Conservation (phyloP, 2,113 vertebrate genomes). For the Scatophagus argus region DNA sequence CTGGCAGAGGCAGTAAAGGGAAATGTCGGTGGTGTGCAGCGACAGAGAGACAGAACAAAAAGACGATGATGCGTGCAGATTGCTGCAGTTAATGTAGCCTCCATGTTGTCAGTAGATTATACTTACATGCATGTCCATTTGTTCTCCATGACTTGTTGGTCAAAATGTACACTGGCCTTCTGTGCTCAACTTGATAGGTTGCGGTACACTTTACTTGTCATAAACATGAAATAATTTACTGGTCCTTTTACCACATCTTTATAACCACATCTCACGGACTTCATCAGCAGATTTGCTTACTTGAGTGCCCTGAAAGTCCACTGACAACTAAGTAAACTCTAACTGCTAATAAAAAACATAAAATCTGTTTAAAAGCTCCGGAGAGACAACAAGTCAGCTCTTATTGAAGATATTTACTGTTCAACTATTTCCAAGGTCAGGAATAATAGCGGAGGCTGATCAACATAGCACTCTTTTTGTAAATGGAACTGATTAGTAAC, state of each 20-base stretch:
- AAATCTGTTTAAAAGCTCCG: not conserved
- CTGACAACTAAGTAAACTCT: no score
- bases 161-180: not conserved
- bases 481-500: not conserved
- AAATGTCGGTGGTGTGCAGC: not conserved
- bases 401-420: not conserved
- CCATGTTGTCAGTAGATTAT: conserved; percentile 19
- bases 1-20: not conserved
- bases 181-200: not conserved
- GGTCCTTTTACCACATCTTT: no score
- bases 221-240: no score
- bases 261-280: not conserved
- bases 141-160: not conserved
- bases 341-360: no score
- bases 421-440: not conserved
- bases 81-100: not conserved
- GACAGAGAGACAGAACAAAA: not conserved
- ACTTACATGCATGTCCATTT: not conserved
- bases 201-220: not conserved
- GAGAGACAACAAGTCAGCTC: not conserved
- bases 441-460: not conserved
- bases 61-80: not conserved
- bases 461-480: no score
- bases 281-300: not conserved
- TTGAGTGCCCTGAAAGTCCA: no score